Conservation (phyloP, 2,888 invertebrate species). For the Agrotis puta region DNA sequence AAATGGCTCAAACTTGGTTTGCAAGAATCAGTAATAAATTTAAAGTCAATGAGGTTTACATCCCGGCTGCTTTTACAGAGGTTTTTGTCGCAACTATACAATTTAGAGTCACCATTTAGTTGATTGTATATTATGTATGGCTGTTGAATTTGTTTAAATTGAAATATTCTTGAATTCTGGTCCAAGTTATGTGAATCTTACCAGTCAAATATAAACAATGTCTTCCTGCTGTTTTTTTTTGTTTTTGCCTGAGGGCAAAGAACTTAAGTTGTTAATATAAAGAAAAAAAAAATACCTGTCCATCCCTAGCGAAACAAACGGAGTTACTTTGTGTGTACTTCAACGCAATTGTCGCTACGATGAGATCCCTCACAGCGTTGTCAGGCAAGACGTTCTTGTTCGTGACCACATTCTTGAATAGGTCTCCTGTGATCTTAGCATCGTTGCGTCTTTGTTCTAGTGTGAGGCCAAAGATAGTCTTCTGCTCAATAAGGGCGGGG, state of each 20-base stretch:
- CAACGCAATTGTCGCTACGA: constrained; percentile 98
- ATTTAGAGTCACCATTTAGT: too few species aligned
- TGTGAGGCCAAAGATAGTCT: constrained; percentile 85
- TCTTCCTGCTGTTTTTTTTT: not conserved
- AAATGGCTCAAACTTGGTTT: too few species aligned
- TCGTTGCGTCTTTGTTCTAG: constrained; percentile 97
- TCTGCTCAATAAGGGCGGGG: constrained; percentile 95
- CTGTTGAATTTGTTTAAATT: too few species aligned
- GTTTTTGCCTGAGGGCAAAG: not conserved
- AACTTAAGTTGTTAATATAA: not conserved
- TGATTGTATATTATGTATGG: too few species aligned
- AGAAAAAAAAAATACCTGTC: constrained; percentile 91
- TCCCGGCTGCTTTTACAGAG: too few species aligned
- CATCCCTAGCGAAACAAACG: constrained; percentile 98
- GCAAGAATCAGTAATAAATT: too few species aligned
- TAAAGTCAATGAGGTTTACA: too few species aligned
- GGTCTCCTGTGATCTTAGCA: constrained; percentile 93
- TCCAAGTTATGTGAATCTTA: too few species aligned
- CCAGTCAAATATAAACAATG: not conserved
- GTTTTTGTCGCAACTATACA: too few species aligned
- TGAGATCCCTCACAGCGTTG: constrained; percentile 96
- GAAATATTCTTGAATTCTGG: too few species aligned
- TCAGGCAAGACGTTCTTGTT: constrained; percentile 93
- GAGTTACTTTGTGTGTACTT: constrained; percentile 99
- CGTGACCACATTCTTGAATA: constrained; percentile 96